Evolutionary conservation across 2,113 vertebrate species (phyloP), one percentile per base, ranked within the genome.

Genomic region (Dromaius novaehollandiae): DNA sequence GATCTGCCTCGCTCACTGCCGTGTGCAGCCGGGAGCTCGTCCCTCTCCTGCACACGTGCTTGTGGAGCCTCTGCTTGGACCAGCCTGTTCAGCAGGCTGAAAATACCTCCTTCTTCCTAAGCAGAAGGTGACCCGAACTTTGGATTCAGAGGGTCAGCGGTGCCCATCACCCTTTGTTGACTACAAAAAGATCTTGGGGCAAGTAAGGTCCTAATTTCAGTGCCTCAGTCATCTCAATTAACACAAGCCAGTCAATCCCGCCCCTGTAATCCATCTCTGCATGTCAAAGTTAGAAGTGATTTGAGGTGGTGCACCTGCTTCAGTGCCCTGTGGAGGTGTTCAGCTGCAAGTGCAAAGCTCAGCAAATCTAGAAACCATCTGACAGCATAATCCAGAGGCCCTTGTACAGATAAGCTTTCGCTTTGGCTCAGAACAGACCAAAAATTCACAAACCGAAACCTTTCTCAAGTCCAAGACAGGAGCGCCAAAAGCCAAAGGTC

Each of bases 151-250:
- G 73, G 36, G 7, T 51, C 73, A 71, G 9, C 17, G n/a, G 0
- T 48, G 25, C 24, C 66, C 51, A 38, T 0, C 1, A 1, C 19
- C 25, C 6, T 73, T 0, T 8, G 4, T 2, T 46, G 60, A 84
- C 64, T 6, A 24, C 0, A 1, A 38, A 0, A 3, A 42, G 21
- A 58, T 82, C 1, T 44, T 10, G 19, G 65, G 42, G 11, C 5
- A 44, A 22, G 16, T 10, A 7, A 66, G 65, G 9, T 25, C 42
- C 24, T 51, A 34, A 36, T 84, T 88, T 66, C 64, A 21, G 2
- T 1, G 6, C 9, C 11, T 89, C 11, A 3, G 2, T 13, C 63
- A 73, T 21, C 81, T 44, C 58, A 48, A 2, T 51, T 22, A 22
- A 21, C 2, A 30, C 4, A 2, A 89, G 25, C 9, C 3, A 5